These are phyloP conservation scores for Sinonovacula constricta DNA, from an alignment of 1,140 invertebrate species.

Conservation along the genomic window DNA sequence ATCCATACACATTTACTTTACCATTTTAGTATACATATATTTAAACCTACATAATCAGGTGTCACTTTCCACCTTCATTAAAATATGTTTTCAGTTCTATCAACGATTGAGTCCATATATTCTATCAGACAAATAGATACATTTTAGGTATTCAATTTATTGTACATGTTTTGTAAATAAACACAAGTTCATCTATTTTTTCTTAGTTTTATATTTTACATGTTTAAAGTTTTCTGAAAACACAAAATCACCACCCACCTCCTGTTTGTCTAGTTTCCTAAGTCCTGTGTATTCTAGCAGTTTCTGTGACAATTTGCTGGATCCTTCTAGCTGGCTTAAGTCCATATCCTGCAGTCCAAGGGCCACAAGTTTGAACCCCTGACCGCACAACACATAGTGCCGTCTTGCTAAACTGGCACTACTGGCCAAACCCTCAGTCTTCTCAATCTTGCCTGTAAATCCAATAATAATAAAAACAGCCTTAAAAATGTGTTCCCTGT, in stretches of 20 bases:
- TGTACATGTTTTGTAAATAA: too few species aligned
- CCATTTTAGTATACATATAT: too few species aligned
- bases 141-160: too few species aligned
- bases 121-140: too few species aligned
- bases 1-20: too few species aligned
- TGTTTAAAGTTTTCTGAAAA: too few species aligned
- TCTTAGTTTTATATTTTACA: too few species aligned
- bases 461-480: background rate
- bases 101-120: too few species aligned
- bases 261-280: slow-evolving; percentile 38
- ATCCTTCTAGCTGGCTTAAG: background rate
- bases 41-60: too few species aligned
- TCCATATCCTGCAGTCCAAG: slow-evolving; percentile 49
- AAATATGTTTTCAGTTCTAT: too few species aligned
- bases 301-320: slow-evolving; percentile 47
- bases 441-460: slow-evolving; percentile 65
- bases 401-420: slow-evolving; percentile 53
- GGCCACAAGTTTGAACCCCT: slow-evolving; percentile 57
- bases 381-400: slow-evolving; percentile 64
- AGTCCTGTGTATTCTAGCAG: slow-evolving; percentile 46
- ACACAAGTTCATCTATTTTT: too few species aligned
- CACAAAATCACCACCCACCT: slow-evolving; percentile 50
- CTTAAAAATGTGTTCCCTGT: background rate
- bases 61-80: too few species aligned
- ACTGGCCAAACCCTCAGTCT: slow-evolving; percentile 52